Evolutionary conservation across 2,888 invertebrate species (phyloP).

Genomic region (Troides oblongomaculatus): DNA sequence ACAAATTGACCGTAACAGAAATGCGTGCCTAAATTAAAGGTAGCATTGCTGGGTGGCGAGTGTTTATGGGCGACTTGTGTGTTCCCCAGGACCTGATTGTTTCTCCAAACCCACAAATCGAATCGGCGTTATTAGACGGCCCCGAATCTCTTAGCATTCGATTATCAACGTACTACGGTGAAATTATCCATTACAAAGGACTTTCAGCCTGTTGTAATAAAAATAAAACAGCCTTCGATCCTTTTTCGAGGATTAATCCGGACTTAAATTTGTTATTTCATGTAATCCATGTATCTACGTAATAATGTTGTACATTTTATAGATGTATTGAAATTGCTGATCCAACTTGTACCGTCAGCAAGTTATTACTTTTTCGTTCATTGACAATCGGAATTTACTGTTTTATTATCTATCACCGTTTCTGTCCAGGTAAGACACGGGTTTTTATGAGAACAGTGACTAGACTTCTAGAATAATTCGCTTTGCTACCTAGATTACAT

Average conservation of each 20-base stretch:
- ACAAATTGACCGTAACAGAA: conserved; percentile 34
- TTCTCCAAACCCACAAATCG: conserved; percentile 30
- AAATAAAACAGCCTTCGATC: conserved; percentile 5
- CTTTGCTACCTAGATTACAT: too few species aligned
- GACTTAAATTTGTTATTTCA: conserved; percentile 6
- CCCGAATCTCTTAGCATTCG: conserved; percentile 21
- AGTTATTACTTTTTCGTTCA: neutral
- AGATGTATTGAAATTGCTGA: neutral
- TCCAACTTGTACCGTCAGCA: neutral
- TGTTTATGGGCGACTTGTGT: conserved; percentile 53
- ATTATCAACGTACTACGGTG: conserved; percentile 17
- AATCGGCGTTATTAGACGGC: conserved; percentile 27
- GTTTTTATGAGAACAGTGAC: too few species aligned
- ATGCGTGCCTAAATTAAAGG: conserved; percentile 39
- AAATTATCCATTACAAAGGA: conserved; percentile 17
- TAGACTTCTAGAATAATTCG: too few species aligned
- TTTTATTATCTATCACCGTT: neutral
- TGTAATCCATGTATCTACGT: conserved; percentile 3
- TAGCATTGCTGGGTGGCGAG: conserved; percentile 51
- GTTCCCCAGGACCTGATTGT: conserved; percentile 44
- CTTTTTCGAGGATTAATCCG: conserved; percentile 10
- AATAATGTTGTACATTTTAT: conserved; percentile 3
- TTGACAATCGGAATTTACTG: neutral
- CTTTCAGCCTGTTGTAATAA: conserved; percentile 22
- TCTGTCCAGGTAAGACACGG: too few species aligned